These are phyloP conservation scores for Chelidonichthys spinosus DNA, from an alignment of 2,797 vertebrate species.

Conservation along the genomic window DNA sequence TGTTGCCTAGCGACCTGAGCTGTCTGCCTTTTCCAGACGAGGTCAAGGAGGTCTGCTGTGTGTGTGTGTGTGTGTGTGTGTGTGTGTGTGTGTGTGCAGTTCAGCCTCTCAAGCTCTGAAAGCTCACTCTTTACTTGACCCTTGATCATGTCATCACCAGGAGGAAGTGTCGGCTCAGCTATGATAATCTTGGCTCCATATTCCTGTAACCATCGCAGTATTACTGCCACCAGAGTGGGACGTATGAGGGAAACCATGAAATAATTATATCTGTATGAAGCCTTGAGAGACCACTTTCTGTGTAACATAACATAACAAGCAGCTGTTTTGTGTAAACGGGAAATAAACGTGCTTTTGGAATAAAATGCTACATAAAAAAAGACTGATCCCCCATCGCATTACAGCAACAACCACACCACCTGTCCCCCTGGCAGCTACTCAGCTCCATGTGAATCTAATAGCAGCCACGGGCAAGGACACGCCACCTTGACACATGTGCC, in stretches of 20 bases:
- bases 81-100: conserved; percentile 24
- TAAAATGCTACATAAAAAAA: neutral
- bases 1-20: conserved; percentile 73
- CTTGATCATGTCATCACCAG: conserved; percentile 13
- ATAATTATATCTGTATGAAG: neutral
- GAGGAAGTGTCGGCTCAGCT: conserved; percentile 5
- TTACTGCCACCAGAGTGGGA: neutral
- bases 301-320: neutral
- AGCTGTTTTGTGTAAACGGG: neutral
- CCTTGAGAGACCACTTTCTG: neutral
- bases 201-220: neutral
- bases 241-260: neutral
- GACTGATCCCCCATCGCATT: neutral
- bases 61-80: neutral
- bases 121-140: conserved; percentile 19
- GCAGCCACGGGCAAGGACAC: neutral
- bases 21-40: conserved; percentile 64
- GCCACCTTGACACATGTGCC: neutral
- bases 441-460: neutral
- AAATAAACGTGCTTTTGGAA: conserved; percentile 2
- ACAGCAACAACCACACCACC: conserved; percentile 49
- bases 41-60: conserved; percentile 59
- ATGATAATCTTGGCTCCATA: conserved; percentile 2
- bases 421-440: conserved; percentile 50
- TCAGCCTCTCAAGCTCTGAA: conserved; percentile 5